phyloP scores from a whole-genome alignment of 2,113 vertebrate genomes.

The Pterocles orientalis region DNA sequence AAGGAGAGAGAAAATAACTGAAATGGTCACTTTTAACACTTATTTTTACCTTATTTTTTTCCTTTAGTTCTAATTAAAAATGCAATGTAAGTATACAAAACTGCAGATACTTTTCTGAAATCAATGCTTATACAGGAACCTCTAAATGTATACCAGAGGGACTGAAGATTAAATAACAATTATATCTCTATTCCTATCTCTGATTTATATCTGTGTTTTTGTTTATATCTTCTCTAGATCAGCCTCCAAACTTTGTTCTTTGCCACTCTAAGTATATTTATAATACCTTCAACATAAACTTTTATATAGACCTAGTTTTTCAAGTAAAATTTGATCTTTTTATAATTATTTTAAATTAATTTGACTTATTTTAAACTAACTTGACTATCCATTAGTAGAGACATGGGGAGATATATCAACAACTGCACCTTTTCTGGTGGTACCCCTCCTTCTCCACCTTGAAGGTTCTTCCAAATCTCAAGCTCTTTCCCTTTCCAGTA shows the following conservation, averaged over 20 bases:
- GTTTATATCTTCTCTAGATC: not conserved
- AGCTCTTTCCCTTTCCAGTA: not conserved
- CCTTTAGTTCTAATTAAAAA: not conserved
- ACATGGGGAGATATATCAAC: not conserved
- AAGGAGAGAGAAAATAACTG: not conserved
- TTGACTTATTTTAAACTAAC: not conserved
- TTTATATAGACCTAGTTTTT: not conserved
- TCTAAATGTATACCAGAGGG: too few species aligned
- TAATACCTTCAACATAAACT: not conserved
- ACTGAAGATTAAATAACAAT: not conserved
- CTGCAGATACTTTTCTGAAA: not conserved
- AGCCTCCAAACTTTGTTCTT: not conserved
- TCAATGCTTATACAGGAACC: accelerated
- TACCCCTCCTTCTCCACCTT: not conserved
- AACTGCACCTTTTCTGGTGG: not conserved
- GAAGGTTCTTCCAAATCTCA: not conserved
- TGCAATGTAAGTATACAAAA: not conserved
- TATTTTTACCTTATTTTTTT: not conserved
- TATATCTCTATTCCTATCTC: not conserved
- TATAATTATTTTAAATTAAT: not conserved
- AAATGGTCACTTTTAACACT: not conserved
- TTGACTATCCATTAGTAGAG: not conserved
- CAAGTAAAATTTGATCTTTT: not conserved
- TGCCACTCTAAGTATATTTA: not conserved
- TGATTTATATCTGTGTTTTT: not conserved